Base-by-base conservation (phyloP, 2,113 vertebrate genomes). In the Dromas ardeola region DNA sequence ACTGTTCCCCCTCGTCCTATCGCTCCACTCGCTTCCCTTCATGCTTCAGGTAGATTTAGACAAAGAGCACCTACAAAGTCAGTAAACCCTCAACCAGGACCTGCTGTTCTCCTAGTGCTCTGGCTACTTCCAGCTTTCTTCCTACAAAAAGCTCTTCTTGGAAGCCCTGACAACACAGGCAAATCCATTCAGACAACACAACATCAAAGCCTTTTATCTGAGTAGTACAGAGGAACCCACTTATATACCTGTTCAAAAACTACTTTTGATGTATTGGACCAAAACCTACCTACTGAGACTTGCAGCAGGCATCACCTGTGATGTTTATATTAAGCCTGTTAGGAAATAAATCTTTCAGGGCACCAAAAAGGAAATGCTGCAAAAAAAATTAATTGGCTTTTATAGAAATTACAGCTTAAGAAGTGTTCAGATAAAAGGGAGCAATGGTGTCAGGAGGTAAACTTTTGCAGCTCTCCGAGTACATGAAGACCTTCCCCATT, bases 201-300 rank as follows among this genome's bases (percentile, higher is more conserved):
- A 47, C 50, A 58, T 38, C 59, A 88, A 91, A 94, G 81, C 72
- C 67, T 85, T 95, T 96, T 65, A 95, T 91, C 88, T 55, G 53
- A 86, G 74, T 10, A 94, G 72, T 94, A 91, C 92, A 95, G 74
- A 88, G 42, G 56, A 91, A 67, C 76, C 71, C 58, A 26, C 87
- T 77, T 77, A 36, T 7, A 36, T 3, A 70, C 2, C 7, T 61
- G 88, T 53, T 93, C 84, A 95, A 77, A 94, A 86, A 30, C 49
- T 27, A 50, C 61, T 74, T 93, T 29, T 83, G 81, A 86, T 84
- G 72, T 67, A 56, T 7, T 49, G 50, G 56, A 88, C 83, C 43
- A 55, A 94, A 91, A 92, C 69, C 55, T 42, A 42, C 15, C 63
- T 38, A 11, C 72, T 59, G 93, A 88, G 90, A 82, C 45, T 21